phyloP scores from a whole-genome alignment of 2,888 invertebrate genomes.

The Drosophila anomalipes region DNA sequence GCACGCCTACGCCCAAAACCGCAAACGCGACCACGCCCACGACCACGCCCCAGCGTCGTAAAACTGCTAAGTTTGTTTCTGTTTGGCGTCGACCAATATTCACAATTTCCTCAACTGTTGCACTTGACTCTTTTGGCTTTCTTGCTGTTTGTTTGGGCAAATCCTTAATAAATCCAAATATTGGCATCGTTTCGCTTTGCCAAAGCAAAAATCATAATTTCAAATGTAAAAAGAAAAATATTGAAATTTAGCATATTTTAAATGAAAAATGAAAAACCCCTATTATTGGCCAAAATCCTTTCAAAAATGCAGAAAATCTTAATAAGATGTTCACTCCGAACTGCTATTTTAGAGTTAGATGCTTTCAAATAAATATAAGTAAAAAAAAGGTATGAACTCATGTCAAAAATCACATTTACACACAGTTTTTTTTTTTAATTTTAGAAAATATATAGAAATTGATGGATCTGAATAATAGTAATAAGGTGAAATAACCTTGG shows the following conservation, averaged over 20 bases:
- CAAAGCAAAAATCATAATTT: too few relatives aligned
- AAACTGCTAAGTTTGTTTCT: constrained; percentile 37
- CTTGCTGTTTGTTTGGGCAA: constrained; percentile 39
- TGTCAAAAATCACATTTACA: too few relatives aligned
- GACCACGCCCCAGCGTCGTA: constrained; percentile 12
- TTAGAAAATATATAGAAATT: background rate
- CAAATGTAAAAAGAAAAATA: background rate
- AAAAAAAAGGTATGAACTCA: too few relatives aligned
- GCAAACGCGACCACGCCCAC: background rate
- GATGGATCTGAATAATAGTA: background rate
- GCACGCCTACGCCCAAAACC: background rate
- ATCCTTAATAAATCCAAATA: constrained; percentile 53
- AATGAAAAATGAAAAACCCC: background rate
- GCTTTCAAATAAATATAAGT: too few relatives aligned
- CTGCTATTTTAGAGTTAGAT: background rate
- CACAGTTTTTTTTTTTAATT: background rate
- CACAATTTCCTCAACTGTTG: constrained; percentile 43
- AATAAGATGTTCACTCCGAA: background rate
- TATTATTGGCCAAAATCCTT: background rate
- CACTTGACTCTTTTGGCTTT: constrained; percentile 24
- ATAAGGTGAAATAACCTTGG: too few relatives aligned
- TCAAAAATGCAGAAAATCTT: background rate
- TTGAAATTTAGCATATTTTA: background rate
- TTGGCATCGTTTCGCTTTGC: constrained; percentile 35
- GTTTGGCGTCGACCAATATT: constrained; percentile 36